These are phyloP conservation scores for Chaetoderma sp. DNA, from an alignment of 2,888 invertebrate species.

Conservation along the genomic window DNA sequence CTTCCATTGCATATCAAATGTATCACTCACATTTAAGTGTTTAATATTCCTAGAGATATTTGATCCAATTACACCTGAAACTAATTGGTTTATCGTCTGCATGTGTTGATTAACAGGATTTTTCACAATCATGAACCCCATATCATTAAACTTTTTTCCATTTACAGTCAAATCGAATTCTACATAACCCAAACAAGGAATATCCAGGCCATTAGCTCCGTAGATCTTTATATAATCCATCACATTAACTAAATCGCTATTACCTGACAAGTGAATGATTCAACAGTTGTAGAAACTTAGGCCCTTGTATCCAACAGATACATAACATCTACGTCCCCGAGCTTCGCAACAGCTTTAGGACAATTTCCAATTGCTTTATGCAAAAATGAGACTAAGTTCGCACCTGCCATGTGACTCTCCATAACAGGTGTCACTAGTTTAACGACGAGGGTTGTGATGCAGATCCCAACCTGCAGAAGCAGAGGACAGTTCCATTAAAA, in stretches of 20 bases:
- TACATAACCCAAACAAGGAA: neutral
- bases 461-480: too few relatives aligned
- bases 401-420: slow-evolving; percentile 18
- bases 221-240: neutral
- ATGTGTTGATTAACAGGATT: neutral
- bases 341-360: slow-evolving; percentile 10
- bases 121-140: neutral
- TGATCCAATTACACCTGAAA: neutral
- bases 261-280: neutral
- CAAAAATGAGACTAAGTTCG: slow-evolving; percentile 14
- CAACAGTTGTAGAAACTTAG: neutral
- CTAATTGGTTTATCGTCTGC: neutral
- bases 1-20: too few relatives aligned
- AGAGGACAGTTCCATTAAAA: too few relatives aligned
- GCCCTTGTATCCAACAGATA: slow-evolving; percentile 8
- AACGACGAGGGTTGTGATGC: too few relatives aligned
- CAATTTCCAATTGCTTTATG: slow-evolving; percentile 20
- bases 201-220: neutral
- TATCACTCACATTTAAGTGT: too few relatives aligned
- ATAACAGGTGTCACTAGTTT: slow-evolving; percentile 11
- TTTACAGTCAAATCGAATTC: neutral
- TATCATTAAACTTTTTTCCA: neutral
- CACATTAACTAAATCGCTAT: neutral
- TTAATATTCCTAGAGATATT: slow-evolving; percentile 7
- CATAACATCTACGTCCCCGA: neutral